Evolutionary conservation across 2,888 invertebrate genomes (phyloP).

Genomic region (Iphiclides podalirius): DNA sequence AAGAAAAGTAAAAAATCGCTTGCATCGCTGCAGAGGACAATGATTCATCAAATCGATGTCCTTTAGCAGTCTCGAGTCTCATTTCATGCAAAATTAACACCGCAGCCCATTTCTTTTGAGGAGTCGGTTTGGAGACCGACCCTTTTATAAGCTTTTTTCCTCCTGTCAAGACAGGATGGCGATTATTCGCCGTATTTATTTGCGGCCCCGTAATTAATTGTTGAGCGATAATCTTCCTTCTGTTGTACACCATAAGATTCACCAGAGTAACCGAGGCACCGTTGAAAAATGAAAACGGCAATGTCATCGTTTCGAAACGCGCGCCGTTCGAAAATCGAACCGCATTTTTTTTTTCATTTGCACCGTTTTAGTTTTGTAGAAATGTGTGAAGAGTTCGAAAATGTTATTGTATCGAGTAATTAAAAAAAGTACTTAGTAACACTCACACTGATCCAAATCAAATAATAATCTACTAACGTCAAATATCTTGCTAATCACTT

Average conservation of each 20-base stretch:
- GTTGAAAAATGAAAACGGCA: constrained; percentile 5
- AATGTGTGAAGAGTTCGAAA: background rate
- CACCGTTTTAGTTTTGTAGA: background rate
- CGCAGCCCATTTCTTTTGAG: constrained; percentile 25
- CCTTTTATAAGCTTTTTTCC: constrained; percentile 25
- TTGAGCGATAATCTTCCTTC: background rate
- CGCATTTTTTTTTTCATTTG: constrained; percentile 1
- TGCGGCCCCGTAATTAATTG: background rate
- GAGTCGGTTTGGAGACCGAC: constrained; percentile 22
- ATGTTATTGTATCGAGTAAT: no score
- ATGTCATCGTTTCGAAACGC: constrained; percentile 23
- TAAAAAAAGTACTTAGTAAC: no score
- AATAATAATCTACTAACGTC: no score
- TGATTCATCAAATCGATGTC: constrained; percentile 17
- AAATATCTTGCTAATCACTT: no score
- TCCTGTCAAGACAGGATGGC: constrained; percentile 24
- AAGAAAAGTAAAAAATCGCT: no score
- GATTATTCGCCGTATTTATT: constrained; percentile 3
- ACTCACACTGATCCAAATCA: no score
- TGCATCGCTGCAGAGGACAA: constrained; percentile 4
- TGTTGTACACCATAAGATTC: background rate
- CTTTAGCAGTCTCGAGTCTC: constrained; percentile 20
- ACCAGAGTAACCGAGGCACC: no score
- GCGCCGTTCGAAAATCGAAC: constrained; percentile 10
- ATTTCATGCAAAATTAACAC: constrained; percentile 37